Evolutionary conservation across 2,113 vertebrate genomes (phyloP).

Genomic region (Amblyornis subalaris): DNA sequence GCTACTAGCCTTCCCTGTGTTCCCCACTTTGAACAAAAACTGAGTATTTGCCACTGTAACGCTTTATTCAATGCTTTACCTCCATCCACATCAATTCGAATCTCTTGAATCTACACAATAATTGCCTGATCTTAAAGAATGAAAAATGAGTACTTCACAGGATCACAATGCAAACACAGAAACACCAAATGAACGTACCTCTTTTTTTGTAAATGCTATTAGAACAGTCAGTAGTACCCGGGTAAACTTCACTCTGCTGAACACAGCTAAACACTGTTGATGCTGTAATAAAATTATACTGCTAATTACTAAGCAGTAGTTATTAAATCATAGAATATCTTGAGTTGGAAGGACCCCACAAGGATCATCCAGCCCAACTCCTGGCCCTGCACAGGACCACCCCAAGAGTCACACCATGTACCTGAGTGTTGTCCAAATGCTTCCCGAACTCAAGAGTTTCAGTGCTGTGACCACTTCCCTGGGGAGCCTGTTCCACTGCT

Average conservation of each 20-base stretch:
- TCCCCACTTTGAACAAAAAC: neutral
- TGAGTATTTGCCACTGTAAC: neutral
- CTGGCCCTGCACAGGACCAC: neutral
- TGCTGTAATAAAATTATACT: constrained; percentile 72
- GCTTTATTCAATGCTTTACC: neutral
- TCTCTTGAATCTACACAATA: neutral
- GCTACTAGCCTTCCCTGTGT: neutral
- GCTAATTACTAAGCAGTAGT: neutral
- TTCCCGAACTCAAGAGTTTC: neutral
- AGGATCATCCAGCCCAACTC: neutral
- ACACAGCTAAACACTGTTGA: constrained; percentile 90
- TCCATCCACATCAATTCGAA: neutral
- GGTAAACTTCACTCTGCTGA: constrained; percentile 93
- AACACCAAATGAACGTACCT: constrained; percentile 70
- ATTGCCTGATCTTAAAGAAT: neutral
- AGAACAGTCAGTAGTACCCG: constrained; percentile 87
- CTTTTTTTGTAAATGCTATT: constrained; percentile 93
- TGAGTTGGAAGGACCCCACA: neutral
- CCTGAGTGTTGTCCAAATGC: neutral
- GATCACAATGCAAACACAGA: neutral
- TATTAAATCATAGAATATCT: neutral
- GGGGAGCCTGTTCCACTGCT: neutral
- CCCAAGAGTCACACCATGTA: neutral
- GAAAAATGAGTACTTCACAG: neutral
- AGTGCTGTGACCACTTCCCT: neutral